Evolutionary conservation across 2,888 invertebrate genomes (phyloP).

Genomic region (Tupiocoris notatus): DNA sequence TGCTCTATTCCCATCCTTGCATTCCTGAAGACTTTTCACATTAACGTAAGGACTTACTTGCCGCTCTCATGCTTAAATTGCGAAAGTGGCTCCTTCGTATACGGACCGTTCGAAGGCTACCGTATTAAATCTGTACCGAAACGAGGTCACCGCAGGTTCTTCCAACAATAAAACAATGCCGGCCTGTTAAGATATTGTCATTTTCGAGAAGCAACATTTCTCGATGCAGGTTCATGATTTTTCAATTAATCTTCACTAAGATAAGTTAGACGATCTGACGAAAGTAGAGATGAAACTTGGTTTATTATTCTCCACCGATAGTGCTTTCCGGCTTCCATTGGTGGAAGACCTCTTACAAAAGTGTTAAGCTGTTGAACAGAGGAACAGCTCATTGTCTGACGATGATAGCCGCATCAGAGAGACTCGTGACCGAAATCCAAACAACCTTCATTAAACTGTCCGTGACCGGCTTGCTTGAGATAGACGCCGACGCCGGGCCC

Average conservation of each 20-base stretch:
- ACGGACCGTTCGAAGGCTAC: no score
- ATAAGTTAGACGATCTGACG: no score
- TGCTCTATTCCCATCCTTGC: not conserved
- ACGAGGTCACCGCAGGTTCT: no score
- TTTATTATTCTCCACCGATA: no score
- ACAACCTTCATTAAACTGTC: constrained; percentile 34
- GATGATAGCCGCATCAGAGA: not conserved
- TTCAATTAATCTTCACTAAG: no score
- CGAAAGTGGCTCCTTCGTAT: no score
- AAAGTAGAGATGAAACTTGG: no score
- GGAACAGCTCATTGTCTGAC: constrained; percentile 3
- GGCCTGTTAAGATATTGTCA: no score
- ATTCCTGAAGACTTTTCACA: constrained; percentile 5
- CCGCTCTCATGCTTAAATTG: not conserved
- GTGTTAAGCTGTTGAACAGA: constrained; percentile 22
- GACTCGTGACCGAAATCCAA: constrained; percentile 35
- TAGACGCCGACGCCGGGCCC: constrained; percentile 1
- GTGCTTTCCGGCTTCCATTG: not conserved
- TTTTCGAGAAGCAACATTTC: no score
- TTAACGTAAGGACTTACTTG: not conserved
- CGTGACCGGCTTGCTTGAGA: constrained; percentile 23
- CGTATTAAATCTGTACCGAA: no score
- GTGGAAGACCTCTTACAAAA: not conserved
- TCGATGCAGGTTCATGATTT: no score
- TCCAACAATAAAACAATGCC: no score